Base-by-base conservation (phyloP, 2,888 invertebrate genomes). In the Ennomos fuscantarius region DNA sequence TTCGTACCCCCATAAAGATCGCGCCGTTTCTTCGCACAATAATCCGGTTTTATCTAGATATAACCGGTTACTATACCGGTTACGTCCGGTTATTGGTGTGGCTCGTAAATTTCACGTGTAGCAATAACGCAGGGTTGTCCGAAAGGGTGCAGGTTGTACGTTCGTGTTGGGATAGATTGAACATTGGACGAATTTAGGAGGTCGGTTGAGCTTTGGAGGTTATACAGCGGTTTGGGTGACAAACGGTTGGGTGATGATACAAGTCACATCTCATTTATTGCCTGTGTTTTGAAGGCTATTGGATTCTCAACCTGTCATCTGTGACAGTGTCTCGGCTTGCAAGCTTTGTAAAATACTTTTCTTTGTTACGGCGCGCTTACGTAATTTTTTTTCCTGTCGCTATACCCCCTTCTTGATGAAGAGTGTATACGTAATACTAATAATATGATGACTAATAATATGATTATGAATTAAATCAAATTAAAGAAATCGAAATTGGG, bases 31-130 rank as follows among this genome's bases (percentile, higher is more conserved):
- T 63, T 47, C 53, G 44, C 53, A 63, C 63, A 60, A 73, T 82
- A 81, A 80, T 76, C 79, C 79, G 67, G 83, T 80, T 84, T 82
- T 73, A 72, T 78, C 79, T 75, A 77, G 76, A 76, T 81, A 78
- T 76, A 80, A 77, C 78, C 78, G 70, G 84, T 78, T 77, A 75
- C 63, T 68, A 54, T 68, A 76, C 78, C 77, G 69, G 69, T 66
- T 72, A 69, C 60, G 65, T 74, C 74, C 66, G 67, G 77, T 69
- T 81, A 70, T 68, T 55, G 59, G 54, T 63, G 49, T 15, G 50
- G 60, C 55, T 66, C 81, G 83, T 86, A 84, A 87, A 88, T 87
- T 86, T 85, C 74, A 78, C 81, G 77, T 80, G 81, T 74, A 73
- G 81, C 84, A 87, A 87, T 89, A 88, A 77, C 80, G 80, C 72